Conservation (phyloP, 2,797 vertebrate genomes). For the Acomys russatus region DNA sequence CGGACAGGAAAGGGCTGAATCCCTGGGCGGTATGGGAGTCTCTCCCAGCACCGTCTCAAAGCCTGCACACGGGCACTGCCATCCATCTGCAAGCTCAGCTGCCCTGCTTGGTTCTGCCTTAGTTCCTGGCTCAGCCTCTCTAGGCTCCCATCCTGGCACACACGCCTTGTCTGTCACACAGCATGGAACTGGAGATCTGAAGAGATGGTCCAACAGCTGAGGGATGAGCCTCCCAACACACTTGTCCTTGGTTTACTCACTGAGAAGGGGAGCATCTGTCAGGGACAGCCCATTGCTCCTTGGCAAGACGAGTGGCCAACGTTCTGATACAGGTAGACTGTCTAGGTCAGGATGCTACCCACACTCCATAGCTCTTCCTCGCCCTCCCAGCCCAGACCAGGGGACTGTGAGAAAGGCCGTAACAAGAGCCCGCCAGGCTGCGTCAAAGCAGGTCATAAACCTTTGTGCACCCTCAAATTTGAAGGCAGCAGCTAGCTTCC, state of each 20-base stretch:
- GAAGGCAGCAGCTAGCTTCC: neutral
- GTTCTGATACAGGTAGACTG: neutral
- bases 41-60: neutral
- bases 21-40: fast-evolving
- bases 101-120: neutral
- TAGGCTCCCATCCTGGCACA: neutral
- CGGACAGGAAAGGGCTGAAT: neutral
- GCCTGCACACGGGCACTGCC: too few relatives aligned
- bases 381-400: neutral
- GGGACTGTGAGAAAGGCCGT: neutral
- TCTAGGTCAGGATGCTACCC: neutral
- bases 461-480: neutral
- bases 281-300: neutral
- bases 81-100: too few relatives aligned
- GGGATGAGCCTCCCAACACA: neutral
- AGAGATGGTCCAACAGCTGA: neutral
- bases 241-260: neutral
- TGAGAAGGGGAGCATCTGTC: neutral
- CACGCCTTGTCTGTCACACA: neutral
- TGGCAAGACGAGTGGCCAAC: neutral
- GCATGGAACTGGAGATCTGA: neutral
- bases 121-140: neutral
- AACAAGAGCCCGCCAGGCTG: neutral
- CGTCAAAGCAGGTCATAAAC: neutral
- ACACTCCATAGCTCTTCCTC: neutral